Conservation (phyloP, 2,113 vertebrate species). For the Terrapene triunguis region DNA sequence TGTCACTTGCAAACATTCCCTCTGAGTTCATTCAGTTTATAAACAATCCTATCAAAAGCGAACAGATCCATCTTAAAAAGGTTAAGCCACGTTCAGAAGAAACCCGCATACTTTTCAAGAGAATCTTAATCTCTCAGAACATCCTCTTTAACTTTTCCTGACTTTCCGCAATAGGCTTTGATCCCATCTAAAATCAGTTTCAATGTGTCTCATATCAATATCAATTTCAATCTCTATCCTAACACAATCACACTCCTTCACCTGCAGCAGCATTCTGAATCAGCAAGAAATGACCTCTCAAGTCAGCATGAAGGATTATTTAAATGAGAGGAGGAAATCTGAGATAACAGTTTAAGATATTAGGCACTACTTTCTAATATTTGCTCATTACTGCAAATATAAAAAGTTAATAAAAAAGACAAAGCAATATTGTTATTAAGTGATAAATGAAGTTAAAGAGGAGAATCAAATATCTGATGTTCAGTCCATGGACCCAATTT, state of each 20-base stretch:
- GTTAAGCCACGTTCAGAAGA: not conserved
- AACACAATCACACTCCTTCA: conserved; percentile 29
- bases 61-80: not conserved
- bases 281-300: conserved; percentile 43
- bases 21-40: not conserved
- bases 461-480: conserved; percentile 49
- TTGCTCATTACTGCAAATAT: not conserved
- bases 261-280: not conserved
- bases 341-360: conserved; percentile 25
- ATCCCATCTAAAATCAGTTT: conserved; percentile 1
- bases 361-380: not conserved
- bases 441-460: conserved; percentile 40
- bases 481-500: conserved; percentile 39
- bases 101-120: not conserved
- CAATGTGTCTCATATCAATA: conserved; percentile 18
- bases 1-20: not conserved
- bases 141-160: not conserved
- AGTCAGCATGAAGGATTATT: conserved; percentile 24
- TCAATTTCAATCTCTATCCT: conserved; percentile 1
- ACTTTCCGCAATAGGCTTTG: not conserved
- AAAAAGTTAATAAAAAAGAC: not conserved
- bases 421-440: not conserved
- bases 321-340: not conserved
- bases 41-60: not conserved
- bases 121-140: not conserved